Evolutionary conservation across 2,888 invertebrate species (phyloP), one percentile per base, ranked within the genome.

Genomic region (Seira musarum): DNA sequence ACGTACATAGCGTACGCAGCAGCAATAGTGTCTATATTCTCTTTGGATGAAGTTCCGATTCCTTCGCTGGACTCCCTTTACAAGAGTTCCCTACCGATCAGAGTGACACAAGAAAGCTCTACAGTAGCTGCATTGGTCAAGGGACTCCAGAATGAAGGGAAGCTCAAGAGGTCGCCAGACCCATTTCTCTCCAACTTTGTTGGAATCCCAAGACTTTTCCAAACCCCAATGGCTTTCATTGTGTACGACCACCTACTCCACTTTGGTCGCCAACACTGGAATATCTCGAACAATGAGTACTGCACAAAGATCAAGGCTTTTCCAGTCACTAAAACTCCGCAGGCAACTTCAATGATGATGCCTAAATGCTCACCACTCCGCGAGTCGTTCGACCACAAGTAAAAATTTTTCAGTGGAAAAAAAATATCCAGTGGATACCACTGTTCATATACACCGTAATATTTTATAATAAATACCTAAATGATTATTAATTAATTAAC

Each of bases 1-100:
- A 24, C 49, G 21, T 65, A 67, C 69, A 57, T 70, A 15, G 74
- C 80, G 3, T 80, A 80, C 46, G 40, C 75, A 6, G 80, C 80
- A 1, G 22, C 69, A 35, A 70, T 80, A 19, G 74, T 80, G 3
- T 68, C 80, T n/a, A 46, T 75, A 5, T 22, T 80, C 3, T 61
- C 69, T 15, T n/a, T 67, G 35, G 74, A 80, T 15, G 68, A 70
- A 35, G 25, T 80, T 24, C 74, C 80, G 15, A 74, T 80, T 19
- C 64, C 61, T 10, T 69, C 24, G 17, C 53, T 80, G 15, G 30
- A 61, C 17, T 46, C 24, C 17, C 66, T 80, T 17, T 69, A 75
- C n/a, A 21, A 13, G 13, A 80, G 80, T 24, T 22, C 61, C 0
- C 30, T 80, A 5, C 69, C 64, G 1, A 35, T 74, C 17, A 25